Percentiles rank a stretch among this genome's conserved stretches.
phyloP scores from a whole-genome alignment of 2,797 vertebrate genomes.

The Orestias chungarensis region DNA sequence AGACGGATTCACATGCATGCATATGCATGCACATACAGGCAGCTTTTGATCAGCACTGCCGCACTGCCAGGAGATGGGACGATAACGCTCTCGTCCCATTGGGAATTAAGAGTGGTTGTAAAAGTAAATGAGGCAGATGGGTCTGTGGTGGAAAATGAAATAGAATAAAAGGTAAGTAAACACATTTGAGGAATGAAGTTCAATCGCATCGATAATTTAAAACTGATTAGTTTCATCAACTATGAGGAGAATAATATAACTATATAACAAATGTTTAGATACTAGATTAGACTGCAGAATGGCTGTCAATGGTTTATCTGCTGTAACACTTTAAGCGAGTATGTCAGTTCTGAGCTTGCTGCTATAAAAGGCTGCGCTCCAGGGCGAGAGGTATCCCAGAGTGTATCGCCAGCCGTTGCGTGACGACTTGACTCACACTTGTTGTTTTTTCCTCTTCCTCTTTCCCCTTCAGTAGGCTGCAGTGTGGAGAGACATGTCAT shows the following conservation, averaged over 20 bases:
- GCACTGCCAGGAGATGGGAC: conserved; percentile 61
- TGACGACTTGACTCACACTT: conserved; percentile 74
- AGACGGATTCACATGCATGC: conserved; percentile 10
- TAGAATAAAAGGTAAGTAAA: conserved; percentile 11
- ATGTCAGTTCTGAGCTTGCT: conserved; percentile 36
- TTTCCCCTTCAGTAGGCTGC: conserved; percentile 64
- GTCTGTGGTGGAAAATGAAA: conserved; percentile 42
- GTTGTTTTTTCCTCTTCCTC: conserved; percentile 53
- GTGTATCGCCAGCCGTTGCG: conserved; percentile 67
- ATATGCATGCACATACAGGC: conserved; percentile 29
- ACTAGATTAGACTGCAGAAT: not conserved
- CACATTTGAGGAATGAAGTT: conserved; percentile 54
- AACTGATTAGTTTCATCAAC: conserved; percentile 19
- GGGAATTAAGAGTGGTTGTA: conserved; percentile 60
- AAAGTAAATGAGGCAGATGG: conserved; percentile 75
- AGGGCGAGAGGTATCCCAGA: conserved; percentile 62
- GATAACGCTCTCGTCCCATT: conserved; percentile 55
- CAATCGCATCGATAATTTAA: conserved; percentile 44
- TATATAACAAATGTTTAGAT: not conserved
- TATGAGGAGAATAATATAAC: not conserved
- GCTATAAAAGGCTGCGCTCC: conserved; percentile 65
- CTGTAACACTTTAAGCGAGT: conserved; percentile 26
- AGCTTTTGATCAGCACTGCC: conserved; percentile 68
- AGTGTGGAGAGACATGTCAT: conserved; percentile 53
- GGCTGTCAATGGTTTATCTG: conserved; percentile 4